phyloP scores from a whole-genome alignment of 1,140 invertebrate genomes.

The Bombus sibiricus region DNA sequence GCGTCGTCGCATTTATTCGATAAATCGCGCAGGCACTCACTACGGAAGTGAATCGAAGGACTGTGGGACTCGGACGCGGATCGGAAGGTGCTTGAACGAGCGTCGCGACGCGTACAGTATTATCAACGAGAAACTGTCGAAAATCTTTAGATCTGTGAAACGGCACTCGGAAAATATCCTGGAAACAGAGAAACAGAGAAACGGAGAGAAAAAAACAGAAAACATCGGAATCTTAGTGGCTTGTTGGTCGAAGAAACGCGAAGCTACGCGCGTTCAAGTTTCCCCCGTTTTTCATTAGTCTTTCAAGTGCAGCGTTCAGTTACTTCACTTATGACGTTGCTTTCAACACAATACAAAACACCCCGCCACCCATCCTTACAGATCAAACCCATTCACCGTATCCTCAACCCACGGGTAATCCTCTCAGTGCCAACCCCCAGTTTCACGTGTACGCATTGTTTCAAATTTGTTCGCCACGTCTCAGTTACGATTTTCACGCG shows the following conservation, averaged over 20 bases:
- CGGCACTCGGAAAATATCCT: conserved; percentile 10
- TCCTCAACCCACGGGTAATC: conserved; percentile 62
- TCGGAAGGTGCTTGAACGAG: conserved; percentile 73
- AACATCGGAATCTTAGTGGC: neutral
- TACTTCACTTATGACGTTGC: conserved; percentile 82
- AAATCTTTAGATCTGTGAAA: neutral
- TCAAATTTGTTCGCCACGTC: conserved; percentile 79
- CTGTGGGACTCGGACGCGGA: conserved; percentile 78
- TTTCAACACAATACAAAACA: conserved; percentile 82
- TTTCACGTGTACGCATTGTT: conserved; percentile 81
- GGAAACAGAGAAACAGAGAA: neutral
- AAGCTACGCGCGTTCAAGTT: conserved; percentile 62
- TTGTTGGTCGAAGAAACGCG: neutral
- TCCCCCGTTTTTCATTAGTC: conserved; percentile 73
- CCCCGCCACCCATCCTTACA: conserved; percentile 71
- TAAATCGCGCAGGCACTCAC: conserved; percentile 82
- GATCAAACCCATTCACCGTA: conserved; percentile 57
- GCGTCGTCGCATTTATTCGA: conserved; percentile 71
- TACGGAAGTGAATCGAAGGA: conserved; percentile 71
- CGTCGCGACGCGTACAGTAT: conserved; percentile 17
- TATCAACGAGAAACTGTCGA: neutral
- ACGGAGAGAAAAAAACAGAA: neutral
- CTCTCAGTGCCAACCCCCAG: conserved; percentile 69
- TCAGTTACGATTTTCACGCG: conserved; percentile 48
- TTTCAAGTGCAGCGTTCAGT: conserved; percentile 81